Evolutionary conservation across 2,888 invertebrate species (phyloP).

Genomic region (Eupeodes latifasciatus): DNA sequence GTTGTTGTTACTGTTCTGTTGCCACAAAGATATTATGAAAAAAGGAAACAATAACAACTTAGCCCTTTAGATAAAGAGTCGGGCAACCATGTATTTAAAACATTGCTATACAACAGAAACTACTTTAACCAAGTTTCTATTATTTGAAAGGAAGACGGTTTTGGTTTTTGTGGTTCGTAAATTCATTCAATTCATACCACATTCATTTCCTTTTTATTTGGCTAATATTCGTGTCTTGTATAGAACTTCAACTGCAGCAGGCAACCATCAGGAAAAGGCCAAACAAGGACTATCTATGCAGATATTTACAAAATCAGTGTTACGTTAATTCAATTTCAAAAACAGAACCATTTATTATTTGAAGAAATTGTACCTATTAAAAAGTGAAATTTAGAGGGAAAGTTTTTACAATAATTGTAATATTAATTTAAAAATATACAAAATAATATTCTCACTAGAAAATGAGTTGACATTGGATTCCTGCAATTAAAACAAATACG

Average conservation of each 20-base stretch:
- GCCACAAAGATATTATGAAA: constrained; percentile 4
- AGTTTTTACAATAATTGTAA: no score
- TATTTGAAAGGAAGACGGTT: constrained; percentile 14
- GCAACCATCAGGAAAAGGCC: constrained; percentile 11
- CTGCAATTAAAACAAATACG: no score
- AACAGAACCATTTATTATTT: constrained; percentile 63
- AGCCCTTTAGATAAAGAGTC: neutral
- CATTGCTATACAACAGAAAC: neutral
- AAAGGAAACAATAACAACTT: neutral
- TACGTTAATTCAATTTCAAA: constrained; percentile 69
- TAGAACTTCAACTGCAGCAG: constrained; percentile 53
- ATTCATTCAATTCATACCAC: constrained; percentile 55
- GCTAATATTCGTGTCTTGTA: constrained; percentile 67
- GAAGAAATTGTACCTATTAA: constrained; percentile 54
- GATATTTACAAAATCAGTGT: constrained; percentile 30
- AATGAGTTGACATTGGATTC: no score
- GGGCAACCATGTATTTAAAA: neutral
- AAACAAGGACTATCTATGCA: constrained; percentile 23
- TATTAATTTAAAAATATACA: no score
- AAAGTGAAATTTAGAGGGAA: neutral
- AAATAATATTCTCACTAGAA: no score
- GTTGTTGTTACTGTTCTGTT: constrained; percentile 20
- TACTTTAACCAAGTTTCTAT: neutral
- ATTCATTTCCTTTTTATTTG: constrained; percentile 55
- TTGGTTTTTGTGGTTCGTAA: constrained; percentile 35